Evolutionary conservation across 1,140 invertebrate genomes (phyloP).

Genomic region (Drosophila tropicalis): DNA sequence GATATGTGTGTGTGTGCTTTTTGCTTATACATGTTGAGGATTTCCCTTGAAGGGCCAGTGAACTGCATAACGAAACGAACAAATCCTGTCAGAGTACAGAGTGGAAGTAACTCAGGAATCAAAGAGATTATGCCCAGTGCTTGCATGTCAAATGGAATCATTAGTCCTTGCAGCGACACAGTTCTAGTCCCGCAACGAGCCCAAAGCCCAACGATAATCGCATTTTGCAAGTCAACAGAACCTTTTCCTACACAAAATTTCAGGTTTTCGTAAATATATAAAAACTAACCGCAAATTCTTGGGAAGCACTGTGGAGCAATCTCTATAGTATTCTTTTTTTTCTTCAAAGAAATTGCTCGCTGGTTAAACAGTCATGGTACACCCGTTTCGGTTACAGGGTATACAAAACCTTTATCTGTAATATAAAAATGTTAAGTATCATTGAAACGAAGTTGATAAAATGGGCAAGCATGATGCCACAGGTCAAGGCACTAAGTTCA

Average conservation of each 20-base stretch:
- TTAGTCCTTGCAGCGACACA: neutral
- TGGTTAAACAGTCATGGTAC: neutral
- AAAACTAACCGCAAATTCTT: no score
- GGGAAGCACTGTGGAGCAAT: no score
- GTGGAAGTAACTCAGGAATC: constrained; percentile 4
- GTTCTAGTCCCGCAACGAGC: neutral
- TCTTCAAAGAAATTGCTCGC: no score
- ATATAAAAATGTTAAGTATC: constrained; percentile 6
- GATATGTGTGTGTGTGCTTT: constrained; percentile 14
- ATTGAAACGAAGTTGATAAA: constrained; percentile 7
- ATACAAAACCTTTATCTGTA: neutral
- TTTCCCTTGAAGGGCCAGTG: constrained; percentile 26
- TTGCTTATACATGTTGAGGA: constrained; percentile 20
- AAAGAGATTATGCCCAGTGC: constrained; percentile 12
- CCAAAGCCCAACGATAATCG: neutral
- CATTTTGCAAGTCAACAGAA: neutral
- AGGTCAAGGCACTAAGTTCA: constrained; percentile 65
- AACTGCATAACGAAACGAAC: constrained; percentile 21
- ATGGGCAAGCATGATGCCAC: constrained; percentile 23
- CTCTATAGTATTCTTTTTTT: no score
- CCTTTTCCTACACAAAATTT: no score
- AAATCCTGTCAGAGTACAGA: constrained; percentile 11
- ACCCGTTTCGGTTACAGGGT: neutral
- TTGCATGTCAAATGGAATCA: constrained; percentile 11
- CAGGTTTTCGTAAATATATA: no score